Percentiles rank a stretch among this genome's conserved stretches.
Conservation (phyloP, 2,113 vertebrate species). For the Lamprologus ornatipinnis region DNA sequence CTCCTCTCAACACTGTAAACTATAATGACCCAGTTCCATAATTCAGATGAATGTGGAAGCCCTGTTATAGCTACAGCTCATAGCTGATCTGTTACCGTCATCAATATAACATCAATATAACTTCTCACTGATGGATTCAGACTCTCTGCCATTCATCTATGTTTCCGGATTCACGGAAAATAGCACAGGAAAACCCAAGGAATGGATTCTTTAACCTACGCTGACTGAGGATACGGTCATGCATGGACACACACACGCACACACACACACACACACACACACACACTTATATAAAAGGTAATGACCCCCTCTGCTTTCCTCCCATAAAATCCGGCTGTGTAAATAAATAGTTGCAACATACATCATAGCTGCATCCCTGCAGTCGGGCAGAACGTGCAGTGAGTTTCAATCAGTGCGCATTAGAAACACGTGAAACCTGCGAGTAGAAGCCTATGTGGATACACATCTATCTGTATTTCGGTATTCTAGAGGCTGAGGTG, state of each 20-base stretch:
- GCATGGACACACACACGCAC: background rate
- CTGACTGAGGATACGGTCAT: background rate
- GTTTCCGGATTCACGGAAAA: background rate
- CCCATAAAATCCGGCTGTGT: background rate
- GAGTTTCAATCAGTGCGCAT: background rate
- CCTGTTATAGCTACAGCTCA: background rate
- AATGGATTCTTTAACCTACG: background rate
- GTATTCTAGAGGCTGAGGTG: background rate
- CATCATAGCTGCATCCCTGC: background rate
- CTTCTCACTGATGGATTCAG: background rate
- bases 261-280: background rate
- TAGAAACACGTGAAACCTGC: background rate
- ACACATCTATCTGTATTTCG: background rate
- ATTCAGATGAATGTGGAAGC: background rate
- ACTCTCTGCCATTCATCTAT: background rate
- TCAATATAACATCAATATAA: background rate
- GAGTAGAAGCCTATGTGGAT: background rate
- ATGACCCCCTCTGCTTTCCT: background rate
- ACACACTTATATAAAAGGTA: background rate
- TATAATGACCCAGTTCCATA: slow-evolving; percentile 39
- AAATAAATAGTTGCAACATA: background rate
- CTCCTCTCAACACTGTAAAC: background rate
- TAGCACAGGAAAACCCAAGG: background rate
- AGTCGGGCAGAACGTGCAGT: background rate
- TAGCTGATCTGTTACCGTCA: background rate